Evolutionary conservation across 2,113 vertebrate genomes (phyloP).

Genomic region (Myocastor coypus): DNA sequence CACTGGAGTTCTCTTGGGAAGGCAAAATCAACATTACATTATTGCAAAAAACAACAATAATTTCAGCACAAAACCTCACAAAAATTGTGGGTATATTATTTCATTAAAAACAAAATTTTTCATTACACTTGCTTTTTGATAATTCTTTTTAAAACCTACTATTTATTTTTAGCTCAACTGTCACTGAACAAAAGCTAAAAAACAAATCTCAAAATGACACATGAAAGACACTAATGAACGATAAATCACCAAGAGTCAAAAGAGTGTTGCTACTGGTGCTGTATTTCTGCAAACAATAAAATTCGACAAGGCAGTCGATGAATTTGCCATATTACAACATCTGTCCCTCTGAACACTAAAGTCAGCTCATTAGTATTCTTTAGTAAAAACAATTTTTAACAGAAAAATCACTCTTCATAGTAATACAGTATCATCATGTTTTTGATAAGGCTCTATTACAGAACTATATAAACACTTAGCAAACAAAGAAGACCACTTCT

Average conservation of each 20-base stretch:
- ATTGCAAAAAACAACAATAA: background rate
- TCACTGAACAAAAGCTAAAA: constrained; percentile 38
- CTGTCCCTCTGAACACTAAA: constrained; percentile 21
- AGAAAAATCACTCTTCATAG: constrained; percentile 55
- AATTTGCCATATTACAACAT: background rate
- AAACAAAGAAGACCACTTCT: background rate
- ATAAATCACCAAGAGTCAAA: background rate
- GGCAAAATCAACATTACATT: constrained; percentile 11
- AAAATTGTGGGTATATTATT: constrained; percentile 25
- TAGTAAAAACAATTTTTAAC: background rate
- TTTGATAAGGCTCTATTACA: background rate
- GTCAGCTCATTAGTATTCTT: background rate
- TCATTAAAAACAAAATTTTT: constrained; percentile 50
- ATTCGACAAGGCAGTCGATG: background rate
- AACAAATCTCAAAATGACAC: constrained; percentile 56
- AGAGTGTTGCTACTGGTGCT: background rate
- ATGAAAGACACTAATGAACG: constrained; percentile 46
- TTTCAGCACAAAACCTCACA: constrained; percentile 10
- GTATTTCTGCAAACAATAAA: constrained; percentile 37
- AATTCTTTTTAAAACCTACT: constrained; percentile 55
- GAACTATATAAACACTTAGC: constrained; percentile 33
- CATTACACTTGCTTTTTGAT: constrained; percentile 22
- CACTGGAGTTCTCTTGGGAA: constrained; percentile 12
- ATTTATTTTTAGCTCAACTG: constrained; percentile 47
- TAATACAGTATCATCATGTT: background rate